Base-by-base conservation (phyloP, 2,113 vertebrate species). In the Syngnathus scovelli region DNA sequence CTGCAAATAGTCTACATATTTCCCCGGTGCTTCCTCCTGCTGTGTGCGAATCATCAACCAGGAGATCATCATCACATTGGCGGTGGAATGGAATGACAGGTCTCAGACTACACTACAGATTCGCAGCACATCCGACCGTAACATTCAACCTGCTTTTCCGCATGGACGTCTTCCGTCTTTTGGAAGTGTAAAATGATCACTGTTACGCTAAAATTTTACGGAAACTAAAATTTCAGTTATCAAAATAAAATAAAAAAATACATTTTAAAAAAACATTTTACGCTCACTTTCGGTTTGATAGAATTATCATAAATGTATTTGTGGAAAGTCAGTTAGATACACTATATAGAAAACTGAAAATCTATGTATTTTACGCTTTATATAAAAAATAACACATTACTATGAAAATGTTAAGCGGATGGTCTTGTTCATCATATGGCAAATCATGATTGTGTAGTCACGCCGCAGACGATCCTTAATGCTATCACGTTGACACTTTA, bases 31-130 rank as follows among this genome's bases (percentile, higher is more conserved):
- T 66, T 60, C 27, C 37, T 18, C 59, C 27, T 39, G 64, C 63
- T 36, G 64, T 13, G 38, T 70, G 60, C 70, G 61, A 46, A 76
- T 66, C 79, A 74, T 51, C 49, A 63, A 65, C 60, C 72, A 52
- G 61, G 54, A 38, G 75, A 61, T 78, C 70, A 60, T 61, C 44
- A 48, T 21, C 27, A 81, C 84, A 85, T 76, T 78, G 79, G 49
- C 8, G 21, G 39, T 56, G 49, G 71, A 68, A 10, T 85, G 83
- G 71, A 68, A 10, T 85, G 83, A 86, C 88, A 90, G 87, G 76
- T 89, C 87, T 85, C 87, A 87, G 77, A 82, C 87, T 82, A 82
- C 87, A 89, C 83, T 87, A 87, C 89, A 83, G 86, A 81, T 54
- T 18, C 55, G 60, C 69, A 19, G 11, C 5, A 43, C 72, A 68